These are phyloP conservation scores for Nesidiocoris tenuis DNA, from an alignment of 2,888 invertebrate species.

Conservation along the genomic window DNA sequence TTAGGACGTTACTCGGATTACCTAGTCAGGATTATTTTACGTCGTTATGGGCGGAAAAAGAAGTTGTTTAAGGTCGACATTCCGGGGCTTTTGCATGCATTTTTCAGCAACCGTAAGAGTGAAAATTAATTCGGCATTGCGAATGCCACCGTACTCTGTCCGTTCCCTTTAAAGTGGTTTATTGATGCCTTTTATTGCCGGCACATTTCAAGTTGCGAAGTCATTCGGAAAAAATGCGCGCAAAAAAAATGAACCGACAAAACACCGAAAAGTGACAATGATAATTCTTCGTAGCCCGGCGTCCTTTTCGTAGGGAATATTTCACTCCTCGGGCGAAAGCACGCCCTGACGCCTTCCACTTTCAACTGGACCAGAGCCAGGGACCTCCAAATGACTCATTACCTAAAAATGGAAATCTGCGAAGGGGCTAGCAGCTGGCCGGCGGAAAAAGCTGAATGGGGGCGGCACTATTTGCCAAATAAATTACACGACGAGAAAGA, in stretches of 20 bases:
- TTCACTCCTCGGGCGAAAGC: slow-evolving; percentile 7
- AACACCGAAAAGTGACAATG: not conserved
- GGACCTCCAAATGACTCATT: slow-evolving; percentile 20
- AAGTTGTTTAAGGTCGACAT: too few species aligned
- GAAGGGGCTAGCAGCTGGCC: slow-evolving; percentile 1
- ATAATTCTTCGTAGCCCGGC: not conserved
- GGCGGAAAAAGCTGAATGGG: slow-evolving; percentile 15
- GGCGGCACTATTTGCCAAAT: slow-evolving; percentile 16
- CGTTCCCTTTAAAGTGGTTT: too few species aligned
- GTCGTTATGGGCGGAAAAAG: too few species aligned
- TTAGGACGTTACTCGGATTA: too few species aligned
- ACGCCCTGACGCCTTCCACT: slow-evolving; percentile 15
- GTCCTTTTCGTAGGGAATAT: not conserved
- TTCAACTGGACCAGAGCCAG: slow-evolving; percentile 15
- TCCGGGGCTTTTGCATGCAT: too few species aligned
- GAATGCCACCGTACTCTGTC: too few species aligned
- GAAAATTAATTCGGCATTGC: too few species aligned
- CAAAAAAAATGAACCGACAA: not conserved
- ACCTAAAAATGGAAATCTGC: slow-evolving; percentile 24
- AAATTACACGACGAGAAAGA: slow-evolving; percentile 6
- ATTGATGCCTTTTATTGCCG: too few species aligned
- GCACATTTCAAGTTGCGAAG: too few species aligned
- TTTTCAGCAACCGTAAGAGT: too few species aligned
- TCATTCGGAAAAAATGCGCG: too few species aligned
- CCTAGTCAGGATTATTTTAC: too few species aligned